phyloP scores from a whole-genome alignment of 2,888 invertebrate genomes.

The Eupithecia subumbrata region DNA sequence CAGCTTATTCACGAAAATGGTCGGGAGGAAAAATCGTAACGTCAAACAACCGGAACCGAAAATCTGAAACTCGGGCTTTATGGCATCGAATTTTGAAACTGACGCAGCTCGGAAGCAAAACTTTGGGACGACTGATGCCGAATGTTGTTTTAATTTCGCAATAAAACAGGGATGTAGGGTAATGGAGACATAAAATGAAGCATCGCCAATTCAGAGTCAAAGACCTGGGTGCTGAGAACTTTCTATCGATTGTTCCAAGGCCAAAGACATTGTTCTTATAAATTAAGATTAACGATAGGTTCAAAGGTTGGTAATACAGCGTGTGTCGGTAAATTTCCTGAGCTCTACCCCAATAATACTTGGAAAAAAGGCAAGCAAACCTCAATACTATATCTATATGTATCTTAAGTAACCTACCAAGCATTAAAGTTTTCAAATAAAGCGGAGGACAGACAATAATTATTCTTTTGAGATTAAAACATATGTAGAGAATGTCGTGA shows the following conservation, averaged over 20 bases:
- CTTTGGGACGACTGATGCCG: constrained; percentile 10
- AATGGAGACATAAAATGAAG: constrained; percentile 35
- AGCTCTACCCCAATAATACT: not conserved
- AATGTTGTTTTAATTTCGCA: constrained; percentile 36
- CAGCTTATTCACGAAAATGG: constrained; percentile 38
- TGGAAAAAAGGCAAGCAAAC: not conserved
- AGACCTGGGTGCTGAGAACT: constrained; percentile 13
- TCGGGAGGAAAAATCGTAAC: constrained; percentile 44
- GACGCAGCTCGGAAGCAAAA: constrained; percentile 33
- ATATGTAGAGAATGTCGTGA: not conserved
- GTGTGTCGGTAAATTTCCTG: not conserved
- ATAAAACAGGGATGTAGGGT: constrained; percentile 34
- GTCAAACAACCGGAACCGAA: constrained; percentile 44
- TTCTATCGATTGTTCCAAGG: constrained; percentile 16
- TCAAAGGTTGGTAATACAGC: not conserved
- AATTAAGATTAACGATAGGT: constrained; percentile 2
- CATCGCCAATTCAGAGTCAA: constrained; percentile 29
- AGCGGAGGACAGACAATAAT: not conserved
- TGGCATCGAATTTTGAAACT: constrained; percentile 41
- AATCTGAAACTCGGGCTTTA: constrained; percentile 49
- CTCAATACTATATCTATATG: not conserved
- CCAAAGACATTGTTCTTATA: constrained; percentile 5
- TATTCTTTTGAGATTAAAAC: not conserved
- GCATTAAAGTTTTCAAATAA: not conserved
- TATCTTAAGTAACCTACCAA: not conserved